Evolutionary conservation across 2,113 vertebrate genomes (phyloP).

Genomic region (Cyrtonyx montezumae): DNA sequence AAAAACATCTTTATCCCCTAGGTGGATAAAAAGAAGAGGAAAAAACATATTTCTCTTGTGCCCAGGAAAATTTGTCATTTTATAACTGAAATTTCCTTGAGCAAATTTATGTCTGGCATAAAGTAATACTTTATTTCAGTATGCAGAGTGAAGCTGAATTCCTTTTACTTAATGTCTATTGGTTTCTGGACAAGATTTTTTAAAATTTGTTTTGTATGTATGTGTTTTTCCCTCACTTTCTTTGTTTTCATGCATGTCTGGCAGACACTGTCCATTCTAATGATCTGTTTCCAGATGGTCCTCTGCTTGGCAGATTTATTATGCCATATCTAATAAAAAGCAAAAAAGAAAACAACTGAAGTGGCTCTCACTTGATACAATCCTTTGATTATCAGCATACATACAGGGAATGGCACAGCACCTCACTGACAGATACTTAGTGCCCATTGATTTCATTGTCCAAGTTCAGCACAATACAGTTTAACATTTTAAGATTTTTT

Average conservation of each 20-base stretch:
- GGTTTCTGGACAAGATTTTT: background rate
- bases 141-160: background rate
- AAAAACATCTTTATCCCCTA: background rate
- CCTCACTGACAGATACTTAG: conserved; percentile 46
- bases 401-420: background rate
- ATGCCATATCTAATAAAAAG: conserved; percentile 71
- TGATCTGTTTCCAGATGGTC: conserved; percentile 70
- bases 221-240: background rate
- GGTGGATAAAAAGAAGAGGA: background rate
- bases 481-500: conserved; percentile 11
- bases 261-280: conserved; percentile 48
- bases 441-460: background rate
- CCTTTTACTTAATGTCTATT: background rate
- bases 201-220: background rate
- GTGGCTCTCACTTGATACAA: conserved; percentile 50
- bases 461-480: conserved; percentile 13
- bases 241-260: conserved; percentile 11
- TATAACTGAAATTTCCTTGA: background rate
- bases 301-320: conserved; percentile 69
- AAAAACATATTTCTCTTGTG: background rate
- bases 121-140: background rate
- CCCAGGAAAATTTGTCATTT: background rate
- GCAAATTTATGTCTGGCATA: background rate
- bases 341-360: conserved; percentile 71
- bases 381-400: conserved; percentile 64